phyloP scores from a whole-genome alignment of 2,797 vertebrate genomes.

The Etheostoma nigrum region DNA sequence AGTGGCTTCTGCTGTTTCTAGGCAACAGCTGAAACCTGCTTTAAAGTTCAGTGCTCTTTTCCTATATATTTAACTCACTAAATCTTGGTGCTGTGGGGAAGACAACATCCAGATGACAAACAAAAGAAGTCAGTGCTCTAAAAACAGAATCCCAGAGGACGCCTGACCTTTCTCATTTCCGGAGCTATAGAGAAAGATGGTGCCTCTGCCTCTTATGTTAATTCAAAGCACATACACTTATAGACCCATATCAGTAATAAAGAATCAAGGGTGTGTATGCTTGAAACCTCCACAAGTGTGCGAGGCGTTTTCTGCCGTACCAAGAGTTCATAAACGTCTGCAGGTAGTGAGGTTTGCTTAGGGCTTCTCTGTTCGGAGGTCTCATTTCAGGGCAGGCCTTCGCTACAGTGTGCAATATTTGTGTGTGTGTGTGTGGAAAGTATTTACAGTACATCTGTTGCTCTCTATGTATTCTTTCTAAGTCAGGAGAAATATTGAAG shows the following conservation, averaged over 20 bases:
- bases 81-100: background rate
- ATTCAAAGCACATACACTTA: conserved; percentile 12
- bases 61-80: conserved; percentile 42
- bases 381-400: conserved; percentile 34
- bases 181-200: conserved; percentile 23
- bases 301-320: background rate
- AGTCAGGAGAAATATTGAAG: conserved; percentile 12
- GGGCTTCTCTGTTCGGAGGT: conserved; percentile 3
- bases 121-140: background rate
- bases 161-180: conserved; percentile 33
- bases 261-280: background rate
- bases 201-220: conserved; percentile 29
- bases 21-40: conserved; percentile 19
- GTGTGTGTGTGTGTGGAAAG: conserved; percentile 37
- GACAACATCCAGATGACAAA: conserved; percentile 9
- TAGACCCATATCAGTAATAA: background rate
- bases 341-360: background rate
- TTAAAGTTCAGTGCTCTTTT: conserved; percentile 2
- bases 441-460: conserved; percentile 42
- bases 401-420: conserved; percentile 44
- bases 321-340: background rate
- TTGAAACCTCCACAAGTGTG: background rate
- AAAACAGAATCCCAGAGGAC: background rate
- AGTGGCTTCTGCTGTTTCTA: conserved; percentile 52
- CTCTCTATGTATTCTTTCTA: conserved; percentile 43